Percentiles rank a stretch among this genome's conserved stretches.
Conservation (phyloP, 2,113 vertebrate genomes). For the Melierax canorus region DNA sequence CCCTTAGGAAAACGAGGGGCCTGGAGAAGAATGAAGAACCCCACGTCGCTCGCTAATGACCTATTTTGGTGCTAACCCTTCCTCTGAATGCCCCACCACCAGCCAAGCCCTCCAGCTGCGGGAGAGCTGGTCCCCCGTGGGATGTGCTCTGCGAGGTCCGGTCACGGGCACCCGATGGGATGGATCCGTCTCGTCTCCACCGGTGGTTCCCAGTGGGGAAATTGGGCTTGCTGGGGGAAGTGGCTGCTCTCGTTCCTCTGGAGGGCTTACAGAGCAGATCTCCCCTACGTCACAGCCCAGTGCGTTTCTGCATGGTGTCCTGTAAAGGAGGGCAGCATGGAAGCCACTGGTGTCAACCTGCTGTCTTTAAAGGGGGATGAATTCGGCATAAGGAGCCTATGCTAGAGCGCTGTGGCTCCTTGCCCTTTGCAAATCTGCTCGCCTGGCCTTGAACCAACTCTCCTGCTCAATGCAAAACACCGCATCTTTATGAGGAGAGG, state of each 20-base stretch:
- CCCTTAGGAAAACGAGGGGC: neutral
- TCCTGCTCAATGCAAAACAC: neutral
- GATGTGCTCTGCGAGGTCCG: neutral
- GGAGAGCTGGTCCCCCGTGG: neutral
- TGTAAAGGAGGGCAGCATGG: neutral
- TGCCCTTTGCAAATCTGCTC: neutral
- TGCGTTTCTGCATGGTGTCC: neutral
- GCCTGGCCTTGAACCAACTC: neutral
- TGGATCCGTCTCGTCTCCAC: rapidly evolving
- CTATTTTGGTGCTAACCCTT: conserved; percentile 17
- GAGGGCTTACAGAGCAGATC: neutral
- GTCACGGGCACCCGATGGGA: neutral
- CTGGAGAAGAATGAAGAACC: conserved; percentile 29
- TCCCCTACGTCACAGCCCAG: neutral
- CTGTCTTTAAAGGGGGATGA: neutral
- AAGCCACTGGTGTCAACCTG: neutral
- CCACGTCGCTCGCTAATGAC: neutral
- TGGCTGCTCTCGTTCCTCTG: neutral
- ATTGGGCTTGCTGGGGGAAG: neutral
- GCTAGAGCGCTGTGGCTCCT: rapidly evolving
- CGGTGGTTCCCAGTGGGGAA: neutral
- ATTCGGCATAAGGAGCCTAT: neutral
- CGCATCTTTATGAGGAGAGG: neutral
- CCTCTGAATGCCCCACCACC: neutral
- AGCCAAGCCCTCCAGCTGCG: neutral